Evolutionary conservation across 2,888 invertebrate species (phyloP).

Genomic region (Drosophila lutescens): DNA sequence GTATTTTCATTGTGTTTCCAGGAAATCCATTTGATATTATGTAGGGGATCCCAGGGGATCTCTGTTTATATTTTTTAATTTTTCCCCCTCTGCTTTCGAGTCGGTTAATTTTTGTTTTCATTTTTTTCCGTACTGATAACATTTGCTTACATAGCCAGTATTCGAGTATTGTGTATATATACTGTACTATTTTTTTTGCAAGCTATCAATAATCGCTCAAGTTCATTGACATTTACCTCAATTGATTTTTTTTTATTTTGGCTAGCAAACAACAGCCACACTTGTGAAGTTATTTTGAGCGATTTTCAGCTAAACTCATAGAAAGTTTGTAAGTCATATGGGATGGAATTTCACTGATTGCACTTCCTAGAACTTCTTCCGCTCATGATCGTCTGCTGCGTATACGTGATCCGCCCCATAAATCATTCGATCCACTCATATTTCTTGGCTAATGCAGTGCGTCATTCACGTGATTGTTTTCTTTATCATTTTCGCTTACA

Average conservation of each 20-base stretch:
- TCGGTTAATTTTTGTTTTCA: background rate
- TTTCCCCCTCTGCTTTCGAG: background rate
- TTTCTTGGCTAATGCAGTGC: conserved; percentile 52
- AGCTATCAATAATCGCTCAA: conserved; percentile 50
- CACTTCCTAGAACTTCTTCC: conserved; percentile 8
- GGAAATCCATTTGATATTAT: background rate
- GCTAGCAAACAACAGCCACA: background rate
- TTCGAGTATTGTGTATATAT: conserved; percentile 5
- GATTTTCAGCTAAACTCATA: background rate
- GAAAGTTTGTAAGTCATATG: background rate
- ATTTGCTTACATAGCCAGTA: conserved; percentile 16
- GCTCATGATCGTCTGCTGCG: conserved; percentile 1
- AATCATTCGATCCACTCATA: conserved; percentile 41
- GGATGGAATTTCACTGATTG: background rate
- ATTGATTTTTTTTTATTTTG: background rate
- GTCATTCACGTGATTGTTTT: conserved; percentile 67
- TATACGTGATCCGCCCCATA: conserved; percentile 11
- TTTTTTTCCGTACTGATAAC: conserved; percentile 41
- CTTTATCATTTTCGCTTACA: conserved; percentile 38
- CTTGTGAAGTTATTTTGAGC: background rate
- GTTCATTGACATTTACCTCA: conserved; percentile 59
- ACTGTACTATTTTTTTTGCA: conserved; percentile 18
- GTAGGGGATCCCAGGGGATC: background rate
- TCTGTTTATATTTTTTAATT: background rate
- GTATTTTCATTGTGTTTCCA: background rate